Base-by-base conservation (phyloP, 2,113 vertebrate species). In the Tricholaema leucomelas region DNA sequence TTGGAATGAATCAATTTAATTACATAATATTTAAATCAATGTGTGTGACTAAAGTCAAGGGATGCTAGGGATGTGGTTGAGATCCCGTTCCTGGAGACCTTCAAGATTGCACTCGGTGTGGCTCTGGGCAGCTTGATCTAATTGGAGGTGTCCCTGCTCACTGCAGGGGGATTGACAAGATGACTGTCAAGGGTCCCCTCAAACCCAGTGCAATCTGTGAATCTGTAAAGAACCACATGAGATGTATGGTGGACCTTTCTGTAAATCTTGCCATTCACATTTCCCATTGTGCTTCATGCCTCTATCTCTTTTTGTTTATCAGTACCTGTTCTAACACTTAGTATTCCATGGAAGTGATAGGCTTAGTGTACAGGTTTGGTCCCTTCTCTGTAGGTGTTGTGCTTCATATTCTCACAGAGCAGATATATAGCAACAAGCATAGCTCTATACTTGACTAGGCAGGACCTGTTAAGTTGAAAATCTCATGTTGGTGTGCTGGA, bases 291-390 rank as follows among this genome's bases (percentile, higher is more conserved):
- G 35, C 18, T 81, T n/a, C 35, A 4, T 64, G 25, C 52, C 35
- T 33, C 0, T 85, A 38, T 90, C 28, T 69, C 73, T 40, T 71
- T 3, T 69, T 61, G 6, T 33, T 33, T 81, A 28, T 67, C 46
- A 30, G 8, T 71, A 44, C 38, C 73, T 83, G 6, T 74, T 86
- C 36, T 59, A 30, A 55, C 15, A 17, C 48, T 74, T 77, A 52
- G 4, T 38, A 11, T 76, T 63, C 25, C 42, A 0, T 69, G 38
- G 38, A 81, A 72, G 36, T 54, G n/a, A 31, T 56, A 15, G 0
- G 0, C 0, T 0, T 73, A 64, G 42, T 72, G 33, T 73, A 5
- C 36, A 54, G 40, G 33, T 38, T 71, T 58, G 33, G 10, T 67
- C 48, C 33, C 23, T 66, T 50, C 30, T 50, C 72, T 23, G 5